Percentiles rank a stretch among this genome's conserved stretches.
These are phyloP conservation scores for Cepaea nemoralis DNA, from an alignment of 1,140 invertebrate genomes.

Conservation along the genomic window DNA sequence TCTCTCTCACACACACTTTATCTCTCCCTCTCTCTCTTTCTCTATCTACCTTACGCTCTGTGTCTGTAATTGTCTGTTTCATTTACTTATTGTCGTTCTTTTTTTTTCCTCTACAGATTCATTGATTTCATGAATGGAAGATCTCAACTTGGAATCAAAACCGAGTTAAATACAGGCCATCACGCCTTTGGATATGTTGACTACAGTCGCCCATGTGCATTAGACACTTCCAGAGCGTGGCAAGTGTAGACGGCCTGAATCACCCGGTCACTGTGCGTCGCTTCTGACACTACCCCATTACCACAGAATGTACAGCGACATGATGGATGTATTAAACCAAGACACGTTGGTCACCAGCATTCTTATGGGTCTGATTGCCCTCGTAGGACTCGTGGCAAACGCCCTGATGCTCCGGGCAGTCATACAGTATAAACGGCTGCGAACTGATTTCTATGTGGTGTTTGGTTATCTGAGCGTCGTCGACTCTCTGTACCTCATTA, in stretches of 20 bases:
- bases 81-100: too few species aligned
- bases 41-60: too few species aligned
- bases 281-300: not conserved
- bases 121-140: too few species aligned
- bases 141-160: too few species aligned
- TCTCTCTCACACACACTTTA: too few species aligned
- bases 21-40: too few species aligned
- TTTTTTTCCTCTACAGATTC: too few species aligned
- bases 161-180: too few species aligned
- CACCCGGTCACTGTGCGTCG: not conserved
- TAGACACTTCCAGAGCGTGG: not conserved
- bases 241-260: not conserved
- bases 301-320: not conserved
- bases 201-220: too few species aligned
- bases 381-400: slow-evolving; percentile 63
- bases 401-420: slow-evolving; percentile 59
- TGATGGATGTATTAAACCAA: slow-evolving; percentile 33
- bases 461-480: slow-evolving; percentile 59
- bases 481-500: slow-evolving; percentile 54
- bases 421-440: slow-evolving; percentile 52
- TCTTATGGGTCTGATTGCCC: slow-evolving; percentile 56
- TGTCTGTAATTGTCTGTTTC: too few species aligned
- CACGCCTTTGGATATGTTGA: too few species aligned
- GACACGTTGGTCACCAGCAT: slow-evolving; percentile 53
- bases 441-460: slow-evolving; percentile 58